These are phyloP conservation scores for Timandra comae DNA, from an alignment of 2,888 invertebrate species.

Conservation along the genomic window DNA sequence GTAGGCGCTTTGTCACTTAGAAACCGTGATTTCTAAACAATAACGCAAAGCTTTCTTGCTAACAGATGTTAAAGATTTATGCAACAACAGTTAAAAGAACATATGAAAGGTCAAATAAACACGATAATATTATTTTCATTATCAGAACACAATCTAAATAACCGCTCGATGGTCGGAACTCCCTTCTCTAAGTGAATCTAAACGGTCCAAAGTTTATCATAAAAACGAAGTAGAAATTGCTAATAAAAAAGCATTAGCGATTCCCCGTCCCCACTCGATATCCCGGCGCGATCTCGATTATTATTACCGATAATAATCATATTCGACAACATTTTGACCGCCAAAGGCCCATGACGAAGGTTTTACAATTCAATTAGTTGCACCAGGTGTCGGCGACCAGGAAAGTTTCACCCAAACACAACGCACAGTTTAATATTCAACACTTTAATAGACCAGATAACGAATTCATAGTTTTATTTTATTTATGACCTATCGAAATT, in stretches of 20 bases:
- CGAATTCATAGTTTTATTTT: slow-evolving; percentile 47
- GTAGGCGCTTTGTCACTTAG: too few relatives aligned
- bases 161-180: too few relatives aligned
- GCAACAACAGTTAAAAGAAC: too few relatives aligned
- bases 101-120: too few relatives aligned
- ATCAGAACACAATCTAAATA: too few relatives aligned
- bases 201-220: background rate
- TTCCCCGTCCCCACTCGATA: slow-evolving; percentile 39
- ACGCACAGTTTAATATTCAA: slow-evolving; percentile 53
- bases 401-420: slow-evolving; percentile 47
- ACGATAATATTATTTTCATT: too few relatives aligned
- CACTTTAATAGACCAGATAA: slow-evolving; percentile 41
- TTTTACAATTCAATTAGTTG: slow-evolving; percentile 73
- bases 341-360: slow-evolving; percentile 66
- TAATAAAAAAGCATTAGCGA: slow-evolving; percentile 30
- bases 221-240: slow-evolving; percentile 1
- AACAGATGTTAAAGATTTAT: too few relatives aligned
- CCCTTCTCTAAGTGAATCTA: too few relatives aligned
- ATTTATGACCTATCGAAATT: slow-evolving; percentile 11
- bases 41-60: too few relatives aligned
- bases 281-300: slow-evolving; percentile 51
- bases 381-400: slow-evolving; percentile 63
- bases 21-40: too few relatives aligned
- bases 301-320: slow-evolving; percentile 64
- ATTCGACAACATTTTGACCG: slow-evolving; percentile 63